Conservation (phyloP, 2,797 vertebrate genomes). For the Pipistrellus pipistrellus region DNA sequence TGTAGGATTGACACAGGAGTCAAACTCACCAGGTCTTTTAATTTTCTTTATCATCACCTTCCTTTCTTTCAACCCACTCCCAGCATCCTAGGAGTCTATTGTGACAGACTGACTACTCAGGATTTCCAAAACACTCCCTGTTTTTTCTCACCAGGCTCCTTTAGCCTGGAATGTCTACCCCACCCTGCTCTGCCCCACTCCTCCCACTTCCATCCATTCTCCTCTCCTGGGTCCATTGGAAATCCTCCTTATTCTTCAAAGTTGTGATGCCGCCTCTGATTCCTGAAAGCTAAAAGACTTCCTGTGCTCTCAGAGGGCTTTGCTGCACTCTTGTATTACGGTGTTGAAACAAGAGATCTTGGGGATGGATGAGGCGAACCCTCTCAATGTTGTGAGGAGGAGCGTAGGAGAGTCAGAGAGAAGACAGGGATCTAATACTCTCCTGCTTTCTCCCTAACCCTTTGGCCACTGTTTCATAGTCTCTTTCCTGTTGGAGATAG, state of each 20-base stretch:
- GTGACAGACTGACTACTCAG: not conserved
- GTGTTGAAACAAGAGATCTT: slow-evolving; percentile 13
- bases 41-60: not conserved
- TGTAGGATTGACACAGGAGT: slow-evolving; percentile 29
- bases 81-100: not conserved
- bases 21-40: not conserved
- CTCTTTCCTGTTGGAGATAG: slow-evolving; percentile 20
- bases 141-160: slow-evolving; percentile 24
- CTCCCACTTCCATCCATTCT: not conserved
- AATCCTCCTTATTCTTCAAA: slow-evolving; percentile 47
- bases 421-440: not conserved
- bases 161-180: slow-evolving; percentile 53
- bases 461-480: not conserved
- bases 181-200: not conserved
- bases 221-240: not conserved
- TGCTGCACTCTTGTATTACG: not conserved
- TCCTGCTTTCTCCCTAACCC: not conserved
- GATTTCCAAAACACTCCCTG: slow-evolving; percentile 51
- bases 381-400: not conserved
- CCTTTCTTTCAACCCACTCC: not conserved
- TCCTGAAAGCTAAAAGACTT: slow-evolving; percentile 23
- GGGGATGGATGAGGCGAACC: not conserved
- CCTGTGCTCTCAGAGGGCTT: slow-evolving; percentile 19
- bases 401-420: not conserved
- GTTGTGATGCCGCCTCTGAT: not conserved